Evolutionary conservation across 2,888 invertebrate genomes (phyloP), one percentile per base, ranked within the genome.

Genomic region (Agrilus biguttatus): DNA sequence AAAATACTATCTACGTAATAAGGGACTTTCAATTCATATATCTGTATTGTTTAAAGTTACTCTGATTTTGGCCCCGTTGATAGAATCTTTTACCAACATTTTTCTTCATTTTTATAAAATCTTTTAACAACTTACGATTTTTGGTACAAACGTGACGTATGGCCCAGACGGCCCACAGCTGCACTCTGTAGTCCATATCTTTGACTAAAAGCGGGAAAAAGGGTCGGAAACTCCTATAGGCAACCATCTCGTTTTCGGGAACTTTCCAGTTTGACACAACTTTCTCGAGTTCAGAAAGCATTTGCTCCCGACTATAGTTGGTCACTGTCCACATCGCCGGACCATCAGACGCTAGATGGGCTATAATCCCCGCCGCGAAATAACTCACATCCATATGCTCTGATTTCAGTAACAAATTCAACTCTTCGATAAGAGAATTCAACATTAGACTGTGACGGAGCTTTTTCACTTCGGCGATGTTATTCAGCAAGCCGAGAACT

Each of bases 111-210:
- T 36, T 8, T 19, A 33, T 33, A 23, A 33, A 10, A 23, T n/a
- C 12, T 41, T 23, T 7, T 21, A 42, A 35, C 7, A 41, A 69
- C 73, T 70, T 62, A 78, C 78, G 74, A 61, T 78, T 79, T 58
- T 77, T 81, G n/a, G 78, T 75, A 56, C 81, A 80, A 42, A 84
- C 83, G 58, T 84, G 83, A 57, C 80, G 78, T 51, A 84, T 78
- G 2, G 83, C 83, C 84, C 84, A 84, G 5, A 81, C 74, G 10
- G 83, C 83, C 84, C 84, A 84, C 43, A 83, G 61, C 55, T 82
- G 81, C 28, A 82, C 80, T 43, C 76, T 74, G 53, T 75, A 72
- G 46, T 77, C 74, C 48, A 75, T 71, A 36, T 70, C 67, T 44
- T 71, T 69, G 36, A 65, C 60, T 45, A 83, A 62, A 40, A 84